phyloP scores from a whole-genome alignment of 2,888 invertebrate species.

The Plagodis dolabraria region DNA sequence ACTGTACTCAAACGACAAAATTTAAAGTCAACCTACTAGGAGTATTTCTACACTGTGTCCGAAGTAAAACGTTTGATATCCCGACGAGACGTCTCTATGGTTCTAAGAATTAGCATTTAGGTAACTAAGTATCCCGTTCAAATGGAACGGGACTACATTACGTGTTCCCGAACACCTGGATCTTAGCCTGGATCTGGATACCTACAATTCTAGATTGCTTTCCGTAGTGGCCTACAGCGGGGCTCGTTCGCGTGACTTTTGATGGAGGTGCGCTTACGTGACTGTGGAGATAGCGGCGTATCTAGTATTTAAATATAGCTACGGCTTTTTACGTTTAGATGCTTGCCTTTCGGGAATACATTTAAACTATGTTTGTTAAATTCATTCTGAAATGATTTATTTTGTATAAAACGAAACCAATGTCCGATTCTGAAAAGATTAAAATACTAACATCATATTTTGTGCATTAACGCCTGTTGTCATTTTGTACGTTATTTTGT shows the following conservation, averaged over 20 bases:
- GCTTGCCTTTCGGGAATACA: too few relatives aligned
- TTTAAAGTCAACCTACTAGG: conserved; percentile 2
- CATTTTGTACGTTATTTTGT: too few relatives aligned
- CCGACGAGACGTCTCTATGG: conserved; percentile 27
- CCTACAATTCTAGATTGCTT: conserved; percentile 3
- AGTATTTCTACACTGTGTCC: conserved; percentile 8
- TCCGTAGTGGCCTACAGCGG: background rate
- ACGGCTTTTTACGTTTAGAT: too few relatives aligned
- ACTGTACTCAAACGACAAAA: too few relatives aligned
- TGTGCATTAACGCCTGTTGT: too few relatives aligned
- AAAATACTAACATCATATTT: too few relatives aligned
- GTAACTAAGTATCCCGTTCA: conserved; percentile 21
- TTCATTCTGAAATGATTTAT: too few relatives aligned
- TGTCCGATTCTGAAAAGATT: too few relatives aligned
- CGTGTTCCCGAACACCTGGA: conserved; percentile 11
- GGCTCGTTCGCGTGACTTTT: background rate
- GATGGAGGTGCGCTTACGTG: background rate
- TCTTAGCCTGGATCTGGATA: conserved; percentile 13
- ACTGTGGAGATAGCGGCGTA: background rate
- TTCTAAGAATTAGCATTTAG: conserved; percentile 25
- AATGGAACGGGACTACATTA: conserved; percentile 25
- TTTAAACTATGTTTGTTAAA: too few relatives aligned
- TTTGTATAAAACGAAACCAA: too few relatives aligned
- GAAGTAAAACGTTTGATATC: conserved; percentile 22
- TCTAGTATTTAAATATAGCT: too few relatives aligned